Base-by-base conservation (phyloP, 2,113 vertebrate species). In the Pao palembangensis region DNA sequence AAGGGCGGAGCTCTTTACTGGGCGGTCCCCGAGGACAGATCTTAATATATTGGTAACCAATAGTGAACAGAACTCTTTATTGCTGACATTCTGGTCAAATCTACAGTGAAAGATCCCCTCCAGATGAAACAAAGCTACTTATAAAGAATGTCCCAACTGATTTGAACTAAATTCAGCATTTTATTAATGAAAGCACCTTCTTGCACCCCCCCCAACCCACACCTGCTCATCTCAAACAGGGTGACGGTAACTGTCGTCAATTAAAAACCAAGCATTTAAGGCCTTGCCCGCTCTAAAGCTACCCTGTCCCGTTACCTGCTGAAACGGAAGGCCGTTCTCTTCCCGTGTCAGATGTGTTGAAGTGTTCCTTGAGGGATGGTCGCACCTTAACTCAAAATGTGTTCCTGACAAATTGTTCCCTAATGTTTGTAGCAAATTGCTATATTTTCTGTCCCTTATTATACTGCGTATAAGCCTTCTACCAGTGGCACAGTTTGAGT, bases 11-110 rank as follows among this genome's bases (percentile, higher is more conserved):
- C 83, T 78, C 83, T 86, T 82, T 75, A 84, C 4, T 69, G 75
- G 80, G 83, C 80, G 69, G 89, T 90, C 90, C 89, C 90, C 82
- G 90, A 82, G 89, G 87, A 91, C 89, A 91, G 88, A 90, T 87
- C 69, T 88, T 90, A 90, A 91, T 91, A 92, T 91, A 92, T 92
- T 91, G 91, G 90, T 91, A 91, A 91, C 90, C 90, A 90, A 91
- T 90, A 91, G 91, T 91, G 86, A 88, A 87, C 72, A 88, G 88
- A 86, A 86, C 84, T 86, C 88, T 88, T 85, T 85, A 85, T 88
- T 82, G 74, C 64, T 82, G 82, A 83, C 78, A 83, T 91, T 89
- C 80, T 86, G 89, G 84, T 90, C 82, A 88, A 86, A 89, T 82
- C 69, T 78, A 83, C 80, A 68, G 58, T 80, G 70, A 75, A 70